Base-by-base conservation (phyloP, 1,140 invertebrate species). In the Mercenaria mercenaria region DNA sequence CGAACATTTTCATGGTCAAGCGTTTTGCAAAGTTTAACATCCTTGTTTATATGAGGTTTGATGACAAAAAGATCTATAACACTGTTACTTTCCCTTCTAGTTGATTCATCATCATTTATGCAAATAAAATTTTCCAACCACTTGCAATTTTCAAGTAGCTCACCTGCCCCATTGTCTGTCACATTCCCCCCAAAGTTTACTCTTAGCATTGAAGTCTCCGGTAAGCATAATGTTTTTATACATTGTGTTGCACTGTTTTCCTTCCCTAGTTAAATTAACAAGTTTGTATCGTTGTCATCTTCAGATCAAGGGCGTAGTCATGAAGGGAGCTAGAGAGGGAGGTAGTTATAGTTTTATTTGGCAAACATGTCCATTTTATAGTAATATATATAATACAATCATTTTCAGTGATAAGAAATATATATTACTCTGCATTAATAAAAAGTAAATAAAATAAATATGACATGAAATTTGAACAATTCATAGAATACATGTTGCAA, bases 1-100 rank as follows among this genome's bases (percentile, higher is more conserved):
- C 74, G 2, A 23, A 79, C 74, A 50, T 79, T 79, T 43, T 79
- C 74, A 11, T 79, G 74, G n/a, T 43, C 13, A 8, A 79, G n/a
- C 11, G 74, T 79, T 79, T 79, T 3, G 26, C 74, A 79, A 10
- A 11, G 20, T 23, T 3, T 41, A 20, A 79, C 13, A 15, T 50
- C 29, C 29, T 50, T 43, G 34, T 23, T 29, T 29, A 79, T 11
- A 18, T 15, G 39, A 10, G 37, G 74, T 47, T 23, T 43, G 11
- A 79, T 26, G 15, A 43, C 8, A 43, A 50, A 15, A 10, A 79
- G 20, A 43, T 79, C 74, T 10, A 79, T 79, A 43, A 79, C 37
- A 79, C 74, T 79, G 43, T 18, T 47, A 79, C 74, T 43, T 10
- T 79, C 43, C 15, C 37, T 43, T 39, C 74, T 37, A 3, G 74